Conservation (phyloP, 2,888 invertebrate species). For the Trichopria drosophilae region DNA sequence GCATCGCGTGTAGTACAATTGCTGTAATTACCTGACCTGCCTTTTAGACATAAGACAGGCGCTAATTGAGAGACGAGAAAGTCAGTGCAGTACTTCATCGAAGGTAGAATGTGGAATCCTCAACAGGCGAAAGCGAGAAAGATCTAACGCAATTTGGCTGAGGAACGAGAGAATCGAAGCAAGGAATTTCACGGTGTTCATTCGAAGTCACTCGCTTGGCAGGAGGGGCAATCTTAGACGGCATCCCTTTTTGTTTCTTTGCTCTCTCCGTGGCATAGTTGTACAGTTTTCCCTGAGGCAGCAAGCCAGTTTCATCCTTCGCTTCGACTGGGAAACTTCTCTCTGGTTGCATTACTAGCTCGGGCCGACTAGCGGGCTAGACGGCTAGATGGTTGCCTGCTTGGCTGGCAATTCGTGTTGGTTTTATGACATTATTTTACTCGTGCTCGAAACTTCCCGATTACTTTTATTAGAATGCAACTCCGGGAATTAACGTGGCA, state of each 20-base stretch:
- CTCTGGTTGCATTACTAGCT: too few relatives aligned
- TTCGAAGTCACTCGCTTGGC: too few relatives aligned
- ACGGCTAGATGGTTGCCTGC: constrained; percentile 34
- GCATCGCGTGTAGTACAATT: too few relatives aligned
- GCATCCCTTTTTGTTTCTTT: constrained; percentile 2
- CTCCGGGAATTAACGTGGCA: constrained; percentile 38
- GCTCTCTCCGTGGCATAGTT: neutral
- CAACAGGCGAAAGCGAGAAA: constrained; percentile 9
- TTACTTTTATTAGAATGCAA: constrained; percentile 51
- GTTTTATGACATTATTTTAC: constrained; percentile 50
- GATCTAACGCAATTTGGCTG: constrained; percentile 9
- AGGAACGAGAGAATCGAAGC: constrained; percentile 9
- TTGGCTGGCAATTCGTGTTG: constrained; percentile 30
- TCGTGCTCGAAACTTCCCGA: constrained; percentile 47
- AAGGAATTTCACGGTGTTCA: constrained; percentile 4
- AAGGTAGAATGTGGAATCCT: constrained; percentile 9
- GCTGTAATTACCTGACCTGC: too few relatives aligned
- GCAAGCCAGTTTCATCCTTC: constrained; percentile 31
- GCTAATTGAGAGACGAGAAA: too few relatives aligned
- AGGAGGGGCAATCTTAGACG: too few relatives aligned
- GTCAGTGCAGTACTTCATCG: too few relatives aligned
- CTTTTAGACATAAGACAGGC: too few relatives aligned
- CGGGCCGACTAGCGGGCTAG: constrained; percentile 34
- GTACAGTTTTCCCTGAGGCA: constrained; percentile 32
- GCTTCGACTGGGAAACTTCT: constrained; percentile 35